Conservation (phyloP, 2,888 invertebrate species). For the Endotricha flammealis region DNA sequence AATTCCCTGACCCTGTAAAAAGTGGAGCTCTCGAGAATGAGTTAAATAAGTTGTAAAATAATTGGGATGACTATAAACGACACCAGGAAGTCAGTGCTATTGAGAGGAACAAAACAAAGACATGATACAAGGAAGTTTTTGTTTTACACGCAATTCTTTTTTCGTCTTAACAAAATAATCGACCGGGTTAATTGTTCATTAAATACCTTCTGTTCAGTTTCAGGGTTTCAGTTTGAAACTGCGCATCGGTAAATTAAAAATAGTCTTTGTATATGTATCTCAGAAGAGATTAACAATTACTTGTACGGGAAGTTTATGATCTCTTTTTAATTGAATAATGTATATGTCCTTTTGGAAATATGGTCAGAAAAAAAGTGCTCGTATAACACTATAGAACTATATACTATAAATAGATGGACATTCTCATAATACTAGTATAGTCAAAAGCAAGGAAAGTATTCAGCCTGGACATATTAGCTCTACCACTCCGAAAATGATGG, state of each 20-base stretch:
- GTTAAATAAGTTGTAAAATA: too few species aligned
- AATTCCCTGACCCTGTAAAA: too few species aligned
- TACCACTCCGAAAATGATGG: too few species aligned
- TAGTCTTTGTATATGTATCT: slow-evolving; percentile 36
- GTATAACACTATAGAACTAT: too few species aligned
- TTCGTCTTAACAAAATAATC: slow-evolving; percentile 53
- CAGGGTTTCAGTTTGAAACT: slow-evolving; percentile 33
- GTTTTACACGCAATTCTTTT: slow-evolving; percentile 28
- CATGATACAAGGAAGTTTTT: neutral
- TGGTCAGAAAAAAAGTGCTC: too few species aligned
- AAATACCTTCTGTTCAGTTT: slow-evolving; percentile 48
- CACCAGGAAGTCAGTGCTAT: neutral
- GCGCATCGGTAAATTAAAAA: slow-evolving; percentile 43
- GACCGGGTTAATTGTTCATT: slow-evolving; percentile 57
- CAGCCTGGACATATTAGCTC: too few species aligned
- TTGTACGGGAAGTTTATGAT: slow-evolving; percentile 13
- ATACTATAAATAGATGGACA: too few species aligned
- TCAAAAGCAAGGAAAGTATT: too few species aligned
- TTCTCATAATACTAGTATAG: too few species aligned
- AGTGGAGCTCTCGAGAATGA: too few species aligned
- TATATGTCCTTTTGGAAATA: slow-evolving; percentile 11
- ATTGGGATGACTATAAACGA: too few species aligned
- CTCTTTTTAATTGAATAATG: slow-evolving; percentile 12
- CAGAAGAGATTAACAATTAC: slow-evolving; percentile 12
- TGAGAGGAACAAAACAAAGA: neutral